Evolutionary conservation across 2,113 vertebrate species (phyloP), one percentile per base, ranked within the genome.

Genomic region (Ictidomys tridecemlineatus): DNA sequence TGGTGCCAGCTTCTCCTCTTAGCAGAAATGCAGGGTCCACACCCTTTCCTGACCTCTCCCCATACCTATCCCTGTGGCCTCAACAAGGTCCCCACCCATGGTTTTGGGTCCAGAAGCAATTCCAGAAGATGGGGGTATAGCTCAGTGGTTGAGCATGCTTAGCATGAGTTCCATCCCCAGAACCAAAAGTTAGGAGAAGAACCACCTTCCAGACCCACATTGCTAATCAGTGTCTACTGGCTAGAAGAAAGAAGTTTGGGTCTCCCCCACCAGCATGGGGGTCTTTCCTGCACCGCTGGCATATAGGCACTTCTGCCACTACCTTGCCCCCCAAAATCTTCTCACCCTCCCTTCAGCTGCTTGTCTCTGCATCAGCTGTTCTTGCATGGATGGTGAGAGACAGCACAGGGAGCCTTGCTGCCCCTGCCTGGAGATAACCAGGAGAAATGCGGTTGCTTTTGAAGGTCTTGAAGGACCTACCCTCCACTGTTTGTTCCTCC

Each of bases 261-360:
- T 30, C 56, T 8, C 7, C 4, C 8, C 4, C 4, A 39, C 61
- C 26, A 16, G 61, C 6, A 24, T 3, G 3, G 0, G 10, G 45
- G 48, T 24, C 56, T 37, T 51, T 9, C 45, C 45, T 34, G 58
- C 5, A 1, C 42, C 6, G 2, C 58, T 12, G n/a, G n/a, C 12
- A n/a, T 13, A 53, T 16, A 13, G 0, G 34, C 48, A 22, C 69
- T 69, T 16, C 13, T 4, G 45, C 61, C 32, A 17, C n/a, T 32
- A 24, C 28, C 22, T 2, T 5, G 39, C 53, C 53, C 53, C 30
- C 8, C 8, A 28, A 37, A 56, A 22, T 14, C 2, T 39, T 28
- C 69, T 69, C 1, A 0, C 37, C 69, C 78, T 37, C 78, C 30
- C 37, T 78, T n/a, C 26, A 30, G 51, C 32, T 30, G 8, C 86